Percentiles rank a stretch among this genome's conserved stretches.
phyloP scores from a whole-genome alignment of 2,113 vertebrate species.

The Charadrius vociferus region DNA sequence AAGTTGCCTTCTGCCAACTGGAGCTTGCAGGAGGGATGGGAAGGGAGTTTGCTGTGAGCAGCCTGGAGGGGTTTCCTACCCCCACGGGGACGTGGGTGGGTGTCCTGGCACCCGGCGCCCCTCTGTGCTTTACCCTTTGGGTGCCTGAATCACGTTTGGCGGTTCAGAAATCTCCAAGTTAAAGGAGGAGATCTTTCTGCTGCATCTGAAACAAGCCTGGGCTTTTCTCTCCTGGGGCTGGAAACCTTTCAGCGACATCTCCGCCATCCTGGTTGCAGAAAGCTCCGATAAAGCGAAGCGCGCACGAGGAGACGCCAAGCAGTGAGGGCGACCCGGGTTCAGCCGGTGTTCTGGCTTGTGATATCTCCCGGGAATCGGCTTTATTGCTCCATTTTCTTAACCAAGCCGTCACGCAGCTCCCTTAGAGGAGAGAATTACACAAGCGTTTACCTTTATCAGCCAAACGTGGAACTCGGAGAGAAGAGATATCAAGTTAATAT shows the following conservation, averaged over 20 bases:
- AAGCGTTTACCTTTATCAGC: background rate
- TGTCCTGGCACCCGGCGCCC: background rate
- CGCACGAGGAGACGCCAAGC: rapidly evolving
- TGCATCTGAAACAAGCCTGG: background rate
- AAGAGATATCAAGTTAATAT: background rate
- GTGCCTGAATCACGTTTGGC: background rate
- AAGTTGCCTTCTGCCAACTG: background rate
- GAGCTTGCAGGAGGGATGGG: background rate
- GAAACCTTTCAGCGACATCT: background rate
- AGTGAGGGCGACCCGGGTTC: rapidly evolving
- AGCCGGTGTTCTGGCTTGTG: background rate
- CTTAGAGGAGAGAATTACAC: background rate
- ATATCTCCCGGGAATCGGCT: background rate
- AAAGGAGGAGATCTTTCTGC: background rate
- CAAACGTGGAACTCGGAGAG: background rate
- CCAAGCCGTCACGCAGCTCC: background rate
- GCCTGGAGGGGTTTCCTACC: background rate
- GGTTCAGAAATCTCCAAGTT: background rate
- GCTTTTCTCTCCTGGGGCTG: background rate
- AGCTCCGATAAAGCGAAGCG: background rate
- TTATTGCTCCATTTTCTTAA: background rate
- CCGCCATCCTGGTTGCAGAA: background rate
- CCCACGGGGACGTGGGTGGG: rapidly evolving
- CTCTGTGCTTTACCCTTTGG: background rate
- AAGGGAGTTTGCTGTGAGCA: background rate